Percentiles rank a stretch among this genome's conserved stretches.
These are phyloP conservation scores for Nyctibius grandis DNA, from an alignment of 2,797 vertebrate genomes.

Conservation along the genomic window DNA sequence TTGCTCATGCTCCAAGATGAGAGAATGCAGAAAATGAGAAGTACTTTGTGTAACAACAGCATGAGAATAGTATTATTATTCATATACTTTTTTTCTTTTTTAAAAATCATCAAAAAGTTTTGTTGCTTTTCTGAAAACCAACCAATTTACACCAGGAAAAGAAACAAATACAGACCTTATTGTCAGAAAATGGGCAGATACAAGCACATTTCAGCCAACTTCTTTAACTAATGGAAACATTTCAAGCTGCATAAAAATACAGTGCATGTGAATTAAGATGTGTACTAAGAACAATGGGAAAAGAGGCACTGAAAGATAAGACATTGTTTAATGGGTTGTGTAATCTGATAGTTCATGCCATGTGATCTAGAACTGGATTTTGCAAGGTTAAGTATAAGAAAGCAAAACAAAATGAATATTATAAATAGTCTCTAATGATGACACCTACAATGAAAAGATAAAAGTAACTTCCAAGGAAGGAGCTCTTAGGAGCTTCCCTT, in stretches of 20 bases:
- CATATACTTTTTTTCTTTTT: neutral
- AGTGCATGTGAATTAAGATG: neutral
- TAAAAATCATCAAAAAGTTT: neutral
- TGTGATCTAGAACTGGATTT: slow-evolving; percentile 1
- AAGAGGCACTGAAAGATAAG: slow-evolving; percentile 42
- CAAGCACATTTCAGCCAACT: neutral
- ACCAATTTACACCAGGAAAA: neutral
- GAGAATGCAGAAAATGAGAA: neutral
- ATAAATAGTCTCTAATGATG: neutral
- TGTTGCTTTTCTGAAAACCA: neutral
- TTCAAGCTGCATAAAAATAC: neutral
- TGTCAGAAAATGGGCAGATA: neutral
- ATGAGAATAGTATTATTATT: neutral
- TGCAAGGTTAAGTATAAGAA: neutral
- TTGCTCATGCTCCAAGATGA: neutral
- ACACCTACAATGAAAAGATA: neutral
- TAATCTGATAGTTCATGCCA: slow-evolving; percentile 1
- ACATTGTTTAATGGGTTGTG: slow-evolving; percentile 17
- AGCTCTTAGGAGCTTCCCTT: neutral
- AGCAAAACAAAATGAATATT: neutral
- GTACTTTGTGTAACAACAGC: neutral
- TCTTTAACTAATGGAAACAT: neutral
- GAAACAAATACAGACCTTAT: neutral
- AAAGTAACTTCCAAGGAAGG: neutral
- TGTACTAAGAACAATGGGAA: neutral